Percentiles rank a stretch among this genome's conserved stretches.
These are phyloP conservation scores for Erpobdella octoculata DNA, from an alignment of 2,888 invertebrate genomes.

Conservation along the genomic window DNA sequence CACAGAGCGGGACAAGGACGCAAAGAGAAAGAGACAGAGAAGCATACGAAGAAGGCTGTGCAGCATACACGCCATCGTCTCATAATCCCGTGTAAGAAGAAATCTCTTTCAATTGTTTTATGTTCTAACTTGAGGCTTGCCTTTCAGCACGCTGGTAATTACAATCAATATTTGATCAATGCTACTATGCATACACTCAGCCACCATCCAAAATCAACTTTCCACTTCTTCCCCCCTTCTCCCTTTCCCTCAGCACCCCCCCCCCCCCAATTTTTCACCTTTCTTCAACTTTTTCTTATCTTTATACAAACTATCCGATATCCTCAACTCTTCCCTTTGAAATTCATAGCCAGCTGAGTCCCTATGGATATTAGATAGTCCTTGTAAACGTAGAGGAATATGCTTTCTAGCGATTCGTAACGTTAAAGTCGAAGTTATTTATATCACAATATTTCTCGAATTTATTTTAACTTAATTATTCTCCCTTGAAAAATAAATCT, in stretches of 20 bases:
- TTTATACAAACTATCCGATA: too few species aligned
- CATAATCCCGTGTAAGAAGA: background rate
- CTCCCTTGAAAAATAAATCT: too few species aligned
- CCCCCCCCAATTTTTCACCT: background rate
- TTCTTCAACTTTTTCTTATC: background rate
- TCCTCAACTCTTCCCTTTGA: too few species aligned
- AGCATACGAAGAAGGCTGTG: background rate
- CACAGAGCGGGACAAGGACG: too few species aligned
- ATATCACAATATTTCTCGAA: too few species aligned
- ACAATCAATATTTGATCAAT: constrained; percentile 15
- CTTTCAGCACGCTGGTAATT: constrained; percentile 5
- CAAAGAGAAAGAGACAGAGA: too few species aligned
- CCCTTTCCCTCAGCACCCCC: background rate
- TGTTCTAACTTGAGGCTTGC: constrained; percentile 8
- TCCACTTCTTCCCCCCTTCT: background rate
- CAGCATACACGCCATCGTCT: constrained; percentile 8
- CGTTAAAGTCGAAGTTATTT: too few species aligned
- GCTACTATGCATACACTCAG: background rate
- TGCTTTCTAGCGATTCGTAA: too few species aligned
- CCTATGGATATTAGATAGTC: too few species aligned
- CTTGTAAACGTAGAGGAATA: too few species aligned
- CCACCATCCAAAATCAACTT: background rate
- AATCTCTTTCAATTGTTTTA: constrained; percentile 12
- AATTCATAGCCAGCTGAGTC: too few species aligned
- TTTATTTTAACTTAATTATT: too few species aligned